Conservation (phyloP, 2,888 invertebrate genomes). For the Calameuta pallipes region DNA sequence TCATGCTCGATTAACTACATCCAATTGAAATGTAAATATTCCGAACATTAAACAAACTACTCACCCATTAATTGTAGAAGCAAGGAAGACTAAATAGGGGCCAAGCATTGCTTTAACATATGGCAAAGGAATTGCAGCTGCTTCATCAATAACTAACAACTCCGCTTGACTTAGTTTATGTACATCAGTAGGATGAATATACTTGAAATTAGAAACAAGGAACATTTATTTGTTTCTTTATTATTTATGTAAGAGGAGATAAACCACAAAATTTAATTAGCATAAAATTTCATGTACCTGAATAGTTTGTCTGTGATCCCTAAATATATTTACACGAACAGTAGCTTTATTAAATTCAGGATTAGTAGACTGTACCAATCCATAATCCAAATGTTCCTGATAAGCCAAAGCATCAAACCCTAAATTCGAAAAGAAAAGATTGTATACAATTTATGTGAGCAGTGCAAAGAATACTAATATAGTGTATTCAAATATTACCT, state of each 20-base stretch:
- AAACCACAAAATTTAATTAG: neutral
- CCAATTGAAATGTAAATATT: neutral
- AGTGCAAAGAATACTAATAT: constrained; percentile 11
- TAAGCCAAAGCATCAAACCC: constrained; percentile 93
- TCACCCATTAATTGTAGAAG: constrained; percentile 95
- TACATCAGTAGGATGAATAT: constrained; percentile 93
- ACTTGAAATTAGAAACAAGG: constrained; percentile 70
- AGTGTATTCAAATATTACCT: constrained; percentile 66
- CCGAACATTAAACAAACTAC: constrained; percentile 18
- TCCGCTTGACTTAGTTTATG: constrained; percentile 93
- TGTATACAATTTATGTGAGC: neutral
- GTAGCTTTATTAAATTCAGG: constrained; percentile 97
- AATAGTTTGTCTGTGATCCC: constrained; percentile 92
- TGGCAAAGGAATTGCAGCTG: constrained; percentile 97
- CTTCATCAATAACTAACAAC: constrained; percentile 96
- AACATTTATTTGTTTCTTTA: neutral
- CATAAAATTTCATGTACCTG: constrained; percentile 70
- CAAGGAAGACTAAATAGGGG: constrained; percentile 93
- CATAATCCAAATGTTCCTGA: constrained; percentile 96
- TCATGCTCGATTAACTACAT: neutral
- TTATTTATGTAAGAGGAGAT: neutral
- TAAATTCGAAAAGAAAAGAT: constrained; percentile 25
- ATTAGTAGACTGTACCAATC: constrained; percentile 93
- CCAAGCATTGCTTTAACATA: constrained; percentile 90
- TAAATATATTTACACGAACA: constrained; percentile 90